Base-by-base conservation (phyloP, 2,113 vertebrate species). In the Pungitius pungitius region DNA sequence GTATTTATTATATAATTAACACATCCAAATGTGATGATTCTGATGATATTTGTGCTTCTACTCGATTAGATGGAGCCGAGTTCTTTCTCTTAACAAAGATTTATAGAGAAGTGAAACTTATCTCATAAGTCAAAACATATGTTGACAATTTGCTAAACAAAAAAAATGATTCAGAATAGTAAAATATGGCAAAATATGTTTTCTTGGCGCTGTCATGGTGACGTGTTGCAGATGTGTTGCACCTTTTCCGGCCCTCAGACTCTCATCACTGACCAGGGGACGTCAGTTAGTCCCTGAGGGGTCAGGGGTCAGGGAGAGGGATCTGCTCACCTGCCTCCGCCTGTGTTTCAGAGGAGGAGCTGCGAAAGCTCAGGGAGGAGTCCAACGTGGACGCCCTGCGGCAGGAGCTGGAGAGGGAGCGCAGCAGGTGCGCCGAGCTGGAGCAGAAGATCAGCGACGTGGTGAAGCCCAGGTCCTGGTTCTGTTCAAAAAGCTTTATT, bases 321-420 rank as follows among this genome's bases (percentile, higher is more conserved):
- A 35, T 4, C 33, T 8, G 33, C 33, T 35, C 33, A 35, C 33
- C 7, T 5, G 5, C 33, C 33, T 35, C 33, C 33, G 33, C 30
- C 17, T 49, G 10, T 49, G 37, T 79, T 81, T 58, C 92, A 99
- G 98, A 99, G 93, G 98, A 99, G 84, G 98, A 99, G 88, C 93
- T 99, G 75, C 93, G 94, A 88, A 99, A 98, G 79, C 92, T 99
- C 7, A 86, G 95, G 54, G 97, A 99, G 66, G 98, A 99, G 82
- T 95, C 94, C 14, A 96, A 95, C 0, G 72, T 96, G 2, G 97
- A 99, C 74, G 90, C 83, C 0, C 90, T 99, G 83, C 94, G 91
- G 35, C 96, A 96, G 86, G 97, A 99, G 73, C 94, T 99, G 78
- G 97, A 99, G 86, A 96, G 94, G 49, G 97, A 99, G 73, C 95